These are phyloP conservation scores for Jordanella pulchra DNA, from an alignment of 2,797 vertebrate genomes.

Conservation along the genomic window DNA sequence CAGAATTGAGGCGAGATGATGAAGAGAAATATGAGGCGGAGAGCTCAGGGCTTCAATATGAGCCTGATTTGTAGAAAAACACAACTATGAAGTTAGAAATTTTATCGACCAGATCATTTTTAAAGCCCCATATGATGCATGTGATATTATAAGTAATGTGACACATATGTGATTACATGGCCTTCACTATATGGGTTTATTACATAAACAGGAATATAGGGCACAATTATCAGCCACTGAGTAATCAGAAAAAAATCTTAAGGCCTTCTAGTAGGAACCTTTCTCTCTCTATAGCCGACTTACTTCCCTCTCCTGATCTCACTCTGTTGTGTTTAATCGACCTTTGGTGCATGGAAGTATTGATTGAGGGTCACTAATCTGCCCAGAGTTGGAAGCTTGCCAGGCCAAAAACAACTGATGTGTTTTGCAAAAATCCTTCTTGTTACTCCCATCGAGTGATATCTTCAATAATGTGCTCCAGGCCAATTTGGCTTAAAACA, in stretches of 20 bases:
- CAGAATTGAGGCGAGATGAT: slow-evolving; percentile 10
- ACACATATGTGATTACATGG: slow-evolving; percentile 11
- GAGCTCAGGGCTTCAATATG: slow-evolving; percentile 3
- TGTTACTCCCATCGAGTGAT: slow-evolving; percentile 15
- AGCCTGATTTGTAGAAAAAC: slow-evolving; percentile 2
- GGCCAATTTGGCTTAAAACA: slow-evolving; percentile 28
- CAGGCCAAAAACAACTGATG: slow-evolving; percentile 59
- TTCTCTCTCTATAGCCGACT: not conserved
- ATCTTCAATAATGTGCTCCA: slow-evolving; percentile 30
- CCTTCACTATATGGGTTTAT: slow-evolving; percentile 8
- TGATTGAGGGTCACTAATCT: slow-evolving; percentile 90
- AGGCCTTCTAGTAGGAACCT: slow-evolving; percentile 23
- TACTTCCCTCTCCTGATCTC: slow-evolving; percentile 23
- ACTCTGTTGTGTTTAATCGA: slow-evolving; percentile 80
- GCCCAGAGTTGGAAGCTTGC: slow-evolving; percentile 87
- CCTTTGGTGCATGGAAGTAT: slow-evolving; percentile 89
- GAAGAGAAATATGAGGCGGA: slow-evolving; percentile 7
- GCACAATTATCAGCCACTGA: slow-evolving; percentile 22
- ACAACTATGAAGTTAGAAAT: slow-evolving; percentile 2
- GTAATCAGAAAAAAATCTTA: slow-evolving; percentile 35
- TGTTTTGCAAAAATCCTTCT: slow-evolving; percentile 28
- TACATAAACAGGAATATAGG: slow-evolving; percentile 25
- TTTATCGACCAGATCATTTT: slow-evolving; percentile 23
- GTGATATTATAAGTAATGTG: not conserved
- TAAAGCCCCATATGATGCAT: not conserved